Evolutionary conservation across 2,888 invertebrate species (phyloP), one percentile per base, ranked within the genome.

Genomic region (Psylliodes chrysocephalus): DNA sequence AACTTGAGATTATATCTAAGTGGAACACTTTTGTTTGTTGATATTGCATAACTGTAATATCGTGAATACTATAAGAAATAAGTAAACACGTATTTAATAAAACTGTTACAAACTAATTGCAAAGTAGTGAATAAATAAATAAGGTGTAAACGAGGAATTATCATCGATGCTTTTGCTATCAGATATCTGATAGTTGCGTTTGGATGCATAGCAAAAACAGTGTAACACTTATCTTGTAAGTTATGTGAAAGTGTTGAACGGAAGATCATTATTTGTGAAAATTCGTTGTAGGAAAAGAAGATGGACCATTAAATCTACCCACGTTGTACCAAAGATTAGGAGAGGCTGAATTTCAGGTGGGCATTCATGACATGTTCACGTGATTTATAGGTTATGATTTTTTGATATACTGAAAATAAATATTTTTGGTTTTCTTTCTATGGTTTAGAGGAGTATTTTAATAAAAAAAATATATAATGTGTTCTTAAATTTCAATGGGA

Each of bases 161-260:
- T 42, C 18, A 42, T 42, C 42, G 18, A 17, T 42, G 42, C 2
- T 42, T 42, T 18, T 18, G 18, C 42, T 18, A 42, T 52, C n/a
- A 35, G 7, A 52, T 35, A 10, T 35, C 8, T 10, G 10, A 1
- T 18, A 19, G 1, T 10, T 22, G 15, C 28, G 49, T 25, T 12
- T 57, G 18, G 14, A 47, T 15, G 35, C 22, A 38, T n/a, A 47
- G 46, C n/a, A 18, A 12, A 38, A 18, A 40, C 38, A 15, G 47
- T 28, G 38, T 57, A 22, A 57, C 57, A 49, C 57, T 57, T 57
- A 57, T 57, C 25, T 49, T n/a, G 12, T 22, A 30, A 55, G 17
- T 17, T 5, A 22, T 22, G 49, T 57, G 57, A 57, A 57, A 57
- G 57, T 57, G 33, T 22, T n/a, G 19, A 35, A 35, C 35, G 2